Evolutionary conservation across 1,140 invertebrate species (phyloP), one percentile per base, ranked within the genome.

Genomic region (Ceratoteleas bidentatus): DNA sequence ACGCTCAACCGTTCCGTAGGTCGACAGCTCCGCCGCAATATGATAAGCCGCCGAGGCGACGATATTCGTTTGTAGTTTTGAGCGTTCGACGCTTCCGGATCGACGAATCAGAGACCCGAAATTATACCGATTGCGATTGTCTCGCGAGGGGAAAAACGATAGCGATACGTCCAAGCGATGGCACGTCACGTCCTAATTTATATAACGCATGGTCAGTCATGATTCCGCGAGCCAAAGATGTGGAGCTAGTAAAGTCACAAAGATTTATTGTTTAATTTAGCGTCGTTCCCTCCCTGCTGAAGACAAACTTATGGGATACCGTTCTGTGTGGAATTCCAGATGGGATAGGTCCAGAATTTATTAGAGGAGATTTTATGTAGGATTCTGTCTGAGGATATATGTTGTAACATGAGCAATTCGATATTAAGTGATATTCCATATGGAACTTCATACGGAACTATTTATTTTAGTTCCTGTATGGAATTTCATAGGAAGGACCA

Each of bases 151-250:
- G 24, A 24, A 24, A 24, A 24, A 24, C 24, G 24, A 24, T 24
- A 24, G 24, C 24, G 24, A 24, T 24, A 56, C 61, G 64, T 68
- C 68, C 47, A 72, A 72, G 69, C 57, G 56, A 65, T 70, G 56
- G 57, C 15, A 49, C 49, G 45, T 73, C 62, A 78, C 43, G 75
- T 84, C 84, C 84, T 85, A 83, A 88, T 87, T 89, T 87, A 88
- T 88, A 83, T 84, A 80, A 85, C 72, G 79, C 85, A 89, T 76
- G 78, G 85, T 88, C 87, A 90, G 87, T 90, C 88, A 88, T 82
- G 85, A 89, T 82, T 90, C 87, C 87, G 88, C 86, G 89, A 90
- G 85, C 88, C 89, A 90, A 90, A 90, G 89, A 90, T 80, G 86
- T 88, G 87, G 87, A 90, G 84, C 89, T 90, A 90, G 89, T 90